Conservation (phyloP, 2,888 invertebrate genomes). For the Nezara viridula region DNA sequence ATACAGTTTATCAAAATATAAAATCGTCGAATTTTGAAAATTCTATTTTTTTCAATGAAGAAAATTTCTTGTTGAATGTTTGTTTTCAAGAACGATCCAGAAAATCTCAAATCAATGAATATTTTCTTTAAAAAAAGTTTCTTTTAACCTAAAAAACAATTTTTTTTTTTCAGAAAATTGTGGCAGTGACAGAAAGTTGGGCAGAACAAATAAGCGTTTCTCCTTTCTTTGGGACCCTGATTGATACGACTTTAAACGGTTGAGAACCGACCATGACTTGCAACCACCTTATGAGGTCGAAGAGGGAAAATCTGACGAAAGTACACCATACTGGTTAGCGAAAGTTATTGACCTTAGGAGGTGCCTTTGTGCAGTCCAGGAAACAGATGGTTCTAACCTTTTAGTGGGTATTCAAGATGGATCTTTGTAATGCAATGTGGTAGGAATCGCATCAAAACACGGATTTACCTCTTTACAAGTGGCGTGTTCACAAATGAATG, state of each 20-base stretch:
- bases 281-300: slow-evolving; percentile 23
- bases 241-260: slow-evolving; percentile 47
- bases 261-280: slow-evolving; percentile 36
- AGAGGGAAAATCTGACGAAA: slow-evolving; percentile 38
- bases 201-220: slow-evolving; percentile 24
- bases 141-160: too few species aligned
- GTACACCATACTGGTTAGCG: slow-evolving; percentile 39
- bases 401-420: neutral
- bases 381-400: slow-evolving; percentile 39
- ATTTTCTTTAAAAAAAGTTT: too few species aligned
- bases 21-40: too few species aligned
- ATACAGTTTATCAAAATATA: too few species aligned
- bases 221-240: slow-evolving; percentile 22
- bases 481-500: neutral
- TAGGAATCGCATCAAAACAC: neutral
- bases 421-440: neutral
- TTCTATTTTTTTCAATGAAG: too few species aligned
- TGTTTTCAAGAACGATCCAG: too few species aligned
- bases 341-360: slow-evolving; percentile 22
- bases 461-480: neutral
- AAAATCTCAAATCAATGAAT: too few species aligned
- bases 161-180: neutral
- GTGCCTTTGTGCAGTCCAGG: neutral
- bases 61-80: too few species aligned
- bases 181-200: neutral